Percentiles rank a stretch among this genome's conserved stretches.
Evolutionary conservation across 2,797 vertebrate species (phyloP).

Genomic region (Gallirallus australis): DNA sequence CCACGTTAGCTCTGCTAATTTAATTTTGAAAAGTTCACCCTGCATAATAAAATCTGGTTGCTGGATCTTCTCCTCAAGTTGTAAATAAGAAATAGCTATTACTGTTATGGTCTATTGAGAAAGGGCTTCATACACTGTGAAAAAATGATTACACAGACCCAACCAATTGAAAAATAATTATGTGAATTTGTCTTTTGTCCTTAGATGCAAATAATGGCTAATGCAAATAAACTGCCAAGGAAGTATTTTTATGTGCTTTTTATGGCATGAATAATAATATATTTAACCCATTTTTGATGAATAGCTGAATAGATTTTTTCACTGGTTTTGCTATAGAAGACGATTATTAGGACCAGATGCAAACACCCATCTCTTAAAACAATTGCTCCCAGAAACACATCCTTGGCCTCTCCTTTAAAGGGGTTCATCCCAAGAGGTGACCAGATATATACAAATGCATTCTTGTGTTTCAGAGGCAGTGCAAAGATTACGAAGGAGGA

Average conservation of each 20-base stretch:
- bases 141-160: constrained; percentile 54
- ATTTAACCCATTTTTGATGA: constrained; percentile 17
- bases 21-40: constrained; percentile 44
- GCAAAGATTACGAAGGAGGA: not conserved
- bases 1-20: constrained; percentile 7
- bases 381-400: not conserved
- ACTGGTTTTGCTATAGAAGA: not conserved
- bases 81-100: constrained; percentile 37
- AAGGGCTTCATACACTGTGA: constrained; percentile 21
- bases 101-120: constrained; percentile 20
- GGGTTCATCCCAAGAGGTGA: not conserved
- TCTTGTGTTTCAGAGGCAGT: not conserved
- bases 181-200: constrained; percentile 55
- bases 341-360: not conserved
- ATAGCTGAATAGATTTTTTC: not conserved
- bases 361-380: not conserved
- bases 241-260: constrained; percentile 63
- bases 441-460: not conserved
- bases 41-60: constrained; percentile 22
- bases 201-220: constrained; percentile 63
- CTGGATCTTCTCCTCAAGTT: constrained; percentile 20
- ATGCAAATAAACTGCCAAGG: constrained; percentile 60
- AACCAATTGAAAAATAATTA: constrained; percentile 61
- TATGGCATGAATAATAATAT: not conserved
- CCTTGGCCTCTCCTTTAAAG: not conserved